A percentile compares a stretch with the other conserved stretches of the same genome.
Evolutionary conservation across 2,113 vertebrate species (phyloP).

Genomic region (Aepyceros melampus): DNA sequence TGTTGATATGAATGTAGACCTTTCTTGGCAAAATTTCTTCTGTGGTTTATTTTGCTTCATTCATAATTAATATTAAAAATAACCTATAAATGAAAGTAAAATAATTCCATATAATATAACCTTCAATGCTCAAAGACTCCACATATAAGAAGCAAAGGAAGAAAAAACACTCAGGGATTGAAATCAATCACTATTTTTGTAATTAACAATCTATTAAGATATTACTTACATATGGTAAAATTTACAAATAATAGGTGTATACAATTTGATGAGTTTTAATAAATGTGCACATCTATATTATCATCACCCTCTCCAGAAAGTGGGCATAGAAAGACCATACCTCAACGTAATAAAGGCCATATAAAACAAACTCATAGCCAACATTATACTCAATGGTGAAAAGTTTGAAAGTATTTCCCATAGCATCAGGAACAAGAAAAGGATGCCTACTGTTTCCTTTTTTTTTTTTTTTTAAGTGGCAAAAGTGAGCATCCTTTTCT

Average conservation of each 20-base stretch:
- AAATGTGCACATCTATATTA: not conserved
- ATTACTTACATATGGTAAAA: not conserved
- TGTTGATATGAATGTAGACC: not conserved
- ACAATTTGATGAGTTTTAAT: not conserved
- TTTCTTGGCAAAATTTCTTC: not conserved
- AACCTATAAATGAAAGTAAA: not conserved
- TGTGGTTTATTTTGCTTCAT: not conserved
- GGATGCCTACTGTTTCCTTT: not conserved
- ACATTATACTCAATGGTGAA: not conserved
- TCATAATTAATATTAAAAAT: not conserved
- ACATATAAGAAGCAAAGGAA: not conserved
- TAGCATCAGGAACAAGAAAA: not conserved
- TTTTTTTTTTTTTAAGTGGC: not conserved
- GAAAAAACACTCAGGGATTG: not conserved
- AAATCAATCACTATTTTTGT: not conserved
- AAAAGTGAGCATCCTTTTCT: too few relatives aligned
- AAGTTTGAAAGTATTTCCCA: not conserved
- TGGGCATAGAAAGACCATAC: not conserved
- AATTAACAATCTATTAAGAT: not conserved
- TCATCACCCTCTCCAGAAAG: not conserved
- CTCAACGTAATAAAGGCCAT: not conserved
- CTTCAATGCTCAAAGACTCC: not conserved
- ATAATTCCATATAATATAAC: not conserved
- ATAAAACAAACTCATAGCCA: not conserved
- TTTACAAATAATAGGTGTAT: not conserved